A percentile compares a stretch with the other conserved stretches of the same genome.
phyloP scores from a whole-genome alignment of 2,888 invertebrate species.

The Strigamia maritima region DNA sequence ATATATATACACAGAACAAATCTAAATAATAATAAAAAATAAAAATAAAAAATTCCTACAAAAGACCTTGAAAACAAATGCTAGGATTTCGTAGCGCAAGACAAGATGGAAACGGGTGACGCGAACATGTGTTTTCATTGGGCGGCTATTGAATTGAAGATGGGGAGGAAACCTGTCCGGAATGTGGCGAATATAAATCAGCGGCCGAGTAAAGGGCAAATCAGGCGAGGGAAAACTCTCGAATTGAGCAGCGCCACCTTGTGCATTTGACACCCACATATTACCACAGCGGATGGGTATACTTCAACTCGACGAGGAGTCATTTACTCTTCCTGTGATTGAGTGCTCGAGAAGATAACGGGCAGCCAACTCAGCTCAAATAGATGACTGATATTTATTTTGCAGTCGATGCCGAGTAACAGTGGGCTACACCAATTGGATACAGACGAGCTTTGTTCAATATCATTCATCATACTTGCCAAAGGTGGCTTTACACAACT shows the following conservation, averaged over 20 bases:
- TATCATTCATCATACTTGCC: not conserved
- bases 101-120: conserved; percentile 11
- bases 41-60: not conserved
- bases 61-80: conserved; percentile 23
- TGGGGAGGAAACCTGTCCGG: conserved; percentile 12
- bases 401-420: not conserved
- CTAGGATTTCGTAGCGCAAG: not conserved
- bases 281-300: conserved; percentile 4
- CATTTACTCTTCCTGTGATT: conserved; percentile 19
- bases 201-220: conserved; percentile 16
- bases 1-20: not conserved
- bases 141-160: conserved; percentile 20
- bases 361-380: conserved; percentile 15
- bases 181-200: conserved; percentile 20
- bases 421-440: conserved; percentile 23
- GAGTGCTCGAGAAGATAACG: conserved; percentile 20
- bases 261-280: conserved; percentile 23
- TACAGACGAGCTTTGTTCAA: not conserved
- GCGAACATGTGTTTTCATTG: conserved; percentile 7
- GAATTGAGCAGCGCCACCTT: conserved; percentile 19
- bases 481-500: not conserved
- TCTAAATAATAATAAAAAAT: not conserved
- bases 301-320: conserved; percentile 9
- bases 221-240: conserved; percentile 8
- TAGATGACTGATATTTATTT: conserved; percentile 19